Percentiles rank a stretch among this genome's conserved stretches.
These are phyloP conservation scores for Pollimyrus isidori DNA, from an alignment of 2,113 vertebrate genomes.

Conservation along the genomic window DNA sequence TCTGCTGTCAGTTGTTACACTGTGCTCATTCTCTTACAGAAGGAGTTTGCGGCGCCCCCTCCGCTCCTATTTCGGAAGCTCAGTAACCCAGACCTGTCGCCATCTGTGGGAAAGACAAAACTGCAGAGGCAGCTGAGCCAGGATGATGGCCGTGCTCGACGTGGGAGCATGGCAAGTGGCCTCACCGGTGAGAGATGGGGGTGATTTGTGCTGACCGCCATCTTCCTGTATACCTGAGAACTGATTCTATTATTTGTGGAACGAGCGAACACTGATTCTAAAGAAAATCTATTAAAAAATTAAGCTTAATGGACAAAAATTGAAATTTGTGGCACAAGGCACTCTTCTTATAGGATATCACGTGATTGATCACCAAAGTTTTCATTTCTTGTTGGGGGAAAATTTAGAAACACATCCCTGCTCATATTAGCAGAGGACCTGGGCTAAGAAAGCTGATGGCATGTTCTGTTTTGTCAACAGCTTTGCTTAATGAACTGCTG, in stretches of 20 bases:
- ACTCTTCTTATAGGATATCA: too few relatives aligned
- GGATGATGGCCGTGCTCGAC: constrained; percentile 78
- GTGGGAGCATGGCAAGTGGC: constrained; percentile 75
- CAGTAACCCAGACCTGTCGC: constrained; percentile 89
- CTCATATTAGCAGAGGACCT: background rate
- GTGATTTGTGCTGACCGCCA: background rate
- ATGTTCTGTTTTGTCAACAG: background rate
- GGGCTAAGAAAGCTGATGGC: background rate
- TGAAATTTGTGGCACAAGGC: background rate
- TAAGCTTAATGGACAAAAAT: background rate
- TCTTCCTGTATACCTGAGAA: background rate
- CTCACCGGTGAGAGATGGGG: constrained; percentile 66
- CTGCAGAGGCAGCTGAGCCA: constrained; percentile 89
- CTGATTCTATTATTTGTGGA: background rate
- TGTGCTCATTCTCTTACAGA: constrained; percentile 51
- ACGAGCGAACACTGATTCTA: background rate
- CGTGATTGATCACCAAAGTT: too few relatives aligned
- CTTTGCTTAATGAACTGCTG: background rate
- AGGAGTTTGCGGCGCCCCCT: constrained; percentile 64
- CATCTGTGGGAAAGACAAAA: constrained; percentile 78
- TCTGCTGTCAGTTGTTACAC: background rate
- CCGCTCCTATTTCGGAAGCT: constrained; percentile 84
- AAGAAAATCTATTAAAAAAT: background rate
- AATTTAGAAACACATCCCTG: background rate
- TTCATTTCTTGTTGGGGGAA: background rate